Base-by-base conservation (phyloP, 2,797 vertebrate species). In the Hylomyscus alleni region DNA sequence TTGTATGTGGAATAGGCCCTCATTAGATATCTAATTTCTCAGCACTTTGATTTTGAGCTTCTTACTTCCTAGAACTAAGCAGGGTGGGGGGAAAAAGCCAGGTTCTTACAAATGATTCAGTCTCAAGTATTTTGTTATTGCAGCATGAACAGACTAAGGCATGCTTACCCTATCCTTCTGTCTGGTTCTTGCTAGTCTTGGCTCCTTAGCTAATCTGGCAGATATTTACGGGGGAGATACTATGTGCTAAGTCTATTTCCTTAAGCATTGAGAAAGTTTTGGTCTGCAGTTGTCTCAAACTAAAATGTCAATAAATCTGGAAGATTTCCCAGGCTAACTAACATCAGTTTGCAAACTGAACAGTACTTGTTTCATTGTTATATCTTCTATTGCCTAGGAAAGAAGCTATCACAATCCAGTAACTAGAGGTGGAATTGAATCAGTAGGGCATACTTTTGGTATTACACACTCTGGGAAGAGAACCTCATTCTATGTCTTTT, bases 361-460 rank as follows among this genome's bases (percentile, higher is more conserved):
- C 44, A 85, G 83, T 85, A 44, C 29, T 67, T 20, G 8, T 20
- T 85, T 85, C 60, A 85, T 24, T 6, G 6, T n/a, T 67, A n/a
- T 85, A 50, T 65, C 29, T 65, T 29, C 40, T 7, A 13, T 67
- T 67, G 11, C 37, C 78, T 94, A 93, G 58, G 81, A 60, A 80
- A 11, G 76, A 95, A 77, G 24, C 56, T 94, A 91, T 92, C 90
- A 72, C 56, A 92, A 94, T 19, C 67, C 54, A 95, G 54, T 29
- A 84, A 40, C 65, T 89, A 72, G 19, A 95, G 47, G 9, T 88
- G 4, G 52, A 80, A 91, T 91, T 90, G 76, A 96, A 84, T 95
- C 62, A 62, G 26, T 78, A 29, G 24, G 9, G 22, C 31, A 50
- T 37, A 19, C 82, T 78, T 91, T 90, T 52, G 56, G 7, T 76